Percentiles rank a stretch among this genome's conserved stretches.
Conservation (phyloP, 2,113 vertebrate species). For the Leptobrachium ailaonicum region DNA sequence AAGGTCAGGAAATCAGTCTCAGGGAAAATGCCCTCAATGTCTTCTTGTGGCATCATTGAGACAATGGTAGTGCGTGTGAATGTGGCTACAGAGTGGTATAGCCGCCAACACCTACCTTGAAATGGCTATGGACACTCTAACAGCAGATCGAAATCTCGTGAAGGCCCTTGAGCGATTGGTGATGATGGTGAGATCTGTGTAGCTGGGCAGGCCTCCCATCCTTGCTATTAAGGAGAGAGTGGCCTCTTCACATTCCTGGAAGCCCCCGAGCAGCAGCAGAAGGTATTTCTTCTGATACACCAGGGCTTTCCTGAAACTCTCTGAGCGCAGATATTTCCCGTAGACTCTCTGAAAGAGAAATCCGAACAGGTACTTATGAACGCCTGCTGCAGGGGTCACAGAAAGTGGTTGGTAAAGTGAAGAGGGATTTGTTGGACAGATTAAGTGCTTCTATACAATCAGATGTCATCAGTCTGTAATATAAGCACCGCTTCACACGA, state of each 20-base stretch:
- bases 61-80: too few species aligned
- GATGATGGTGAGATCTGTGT: conserved; percentile 68
- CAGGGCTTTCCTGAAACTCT: conserved; percentile 95
- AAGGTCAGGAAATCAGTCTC: too few species aligned
- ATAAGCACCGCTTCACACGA: too few species aligned
- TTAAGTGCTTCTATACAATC: too few species aligned
- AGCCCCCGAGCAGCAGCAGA: conserved; percentile 88
- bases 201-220: conserved; percentile 81
- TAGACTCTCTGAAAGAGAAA: conserved; percentile 80
- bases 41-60: too few species aligned
- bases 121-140: conserved; percentile 87
- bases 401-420: too few species aligned
- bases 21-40: too few species aligned
- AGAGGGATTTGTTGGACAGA: too few species aligned
- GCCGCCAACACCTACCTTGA: conserved; percentile 72
- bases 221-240: conserved; percentile 83
- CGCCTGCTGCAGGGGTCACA: not conserved
- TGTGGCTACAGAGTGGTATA: not conserved
- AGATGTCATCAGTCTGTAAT: too few species aligned
- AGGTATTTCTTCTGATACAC: conserved; percentile 98
- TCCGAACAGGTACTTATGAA: not conserved
- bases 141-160: conserved; percentile 86
- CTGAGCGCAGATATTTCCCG: conserved; percentile 87
- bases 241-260: conserved; percentile 95
- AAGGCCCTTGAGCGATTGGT: conserved; percentile 73